A percentile compares a stretch with the other conserved stretches of the same genome.
These are phyloP conservation scores for Hanleya hanleyi DNA, from an alignment of 2,888 invertebrate species.

Conservation along the genomic window DNA sequence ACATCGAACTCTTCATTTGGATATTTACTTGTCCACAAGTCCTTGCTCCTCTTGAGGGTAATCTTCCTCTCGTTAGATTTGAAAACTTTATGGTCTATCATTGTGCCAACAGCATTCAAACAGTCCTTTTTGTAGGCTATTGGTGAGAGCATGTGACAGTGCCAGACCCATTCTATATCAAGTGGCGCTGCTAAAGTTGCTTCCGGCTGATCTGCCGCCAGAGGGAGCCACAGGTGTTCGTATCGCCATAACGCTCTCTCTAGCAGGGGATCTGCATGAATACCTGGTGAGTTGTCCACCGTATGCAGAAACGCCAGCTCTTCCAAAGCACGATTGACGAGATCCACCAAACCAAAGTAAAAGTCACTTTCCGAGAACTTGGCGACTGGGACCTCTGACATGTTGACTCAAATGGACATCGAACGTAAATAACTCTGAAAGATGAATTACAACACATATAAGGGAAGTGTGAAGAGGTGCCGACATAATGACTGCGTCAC, in stretches of 20 bases:
- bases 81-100: conserved; percentile 69
- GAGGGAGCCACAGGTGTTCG: conserved; percentile 71
- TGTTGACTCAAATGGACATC: too few species aligned
- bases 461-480: too few species aligned
- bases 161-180: conserved; percentile 74
- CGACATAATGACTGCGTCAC: too few species aligned
- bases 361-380: conserved; percentile 25
- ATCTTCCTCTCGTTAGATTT: conserved; percentile 31
- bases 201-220: conserved; percentile 60
- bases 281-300: conserved; percentile 29
- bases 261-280: conserved; percentile 58
- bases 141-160: conserved; percentile 64
- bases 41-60: conserved; percentile 22
- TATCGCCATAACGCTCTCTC: conserved; percentile 71
- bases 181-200: conserved; percentile 72
- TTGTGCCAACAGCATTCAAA: conserved; percentile 31
- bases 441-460: too few species aligned
- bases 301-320: conserved; percentile 36
- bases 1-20: conserved; percentile 40
- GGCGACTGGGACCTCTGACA: too few species aligned
- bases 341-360: conserved; percentile 26
- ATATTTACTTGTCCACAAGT: conserved; percentile 39
- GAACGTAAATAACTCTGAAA: too few species aligned
- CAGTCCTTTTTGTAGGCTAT: conserved; percentile 47
- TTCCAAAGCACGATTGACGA: conserved; percentile 28